Base-by-base conservation (phyloP, 2,888 invertebrate species). In the Flabesymbios commensalis region DNA sequence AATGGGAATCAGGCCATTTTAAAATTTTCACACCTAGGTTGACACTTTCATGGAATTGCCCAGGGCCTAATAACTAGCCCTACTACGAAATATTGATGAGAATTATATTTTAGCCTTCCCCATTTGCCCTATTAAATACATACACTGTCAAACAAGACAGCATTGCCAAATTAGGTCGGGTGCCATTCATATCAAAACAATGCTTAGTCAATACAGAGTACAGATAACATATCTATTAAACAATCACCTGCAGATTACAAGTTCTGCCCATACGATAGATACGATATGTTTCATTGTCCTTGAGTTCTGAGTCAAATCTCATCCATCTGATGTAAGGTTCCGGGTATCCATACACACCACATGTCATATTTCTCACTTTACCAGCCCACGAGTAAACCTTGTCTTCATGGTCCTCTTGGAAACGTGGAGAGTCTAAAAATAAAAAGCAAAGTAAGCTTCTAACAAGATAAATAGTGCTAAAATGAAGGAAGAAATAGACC, bases 351-450 rank as follows among this genome's bases (percentile, higher is more conserved):
- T 43, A 39, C 7, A 61, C 54, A 4, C 36, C 19, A 53, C 71
- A 71, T 17, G 71, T 64, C 36, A 71, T 63, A 61, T 71, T 71
- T 7, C 67, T 58, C 17, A 55, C 57, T 45, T 66, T 69, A 7
- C 66, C 66, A 2, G 69, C 58, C 71, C 71, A 71, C 10, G 54
- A 49, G 59, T 68, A 71, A 24, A 64, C 26, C 19, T 45, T 32
- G n/a, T 22, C 22, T 19, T 51, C 33, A 36, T 64, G 64, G 33
- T 63, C 58, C 2, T 48, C 32, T 29, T 39, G 32, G 29, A 64
- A 64, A 19, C 51, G 55, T 1, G 64, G 64, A 17, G 32, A 26
- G 47, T 64, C 64, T 64, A 54, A n/a, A 52, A 39, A 33, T n/a
- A 43, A 14, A 3, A 22, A 28, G 28, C 22, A 42, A 41, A 24